phyloP scores from a whole-genome alignment of 2,113 vertebrate species.

The Nansenia antarctica region DNA sequence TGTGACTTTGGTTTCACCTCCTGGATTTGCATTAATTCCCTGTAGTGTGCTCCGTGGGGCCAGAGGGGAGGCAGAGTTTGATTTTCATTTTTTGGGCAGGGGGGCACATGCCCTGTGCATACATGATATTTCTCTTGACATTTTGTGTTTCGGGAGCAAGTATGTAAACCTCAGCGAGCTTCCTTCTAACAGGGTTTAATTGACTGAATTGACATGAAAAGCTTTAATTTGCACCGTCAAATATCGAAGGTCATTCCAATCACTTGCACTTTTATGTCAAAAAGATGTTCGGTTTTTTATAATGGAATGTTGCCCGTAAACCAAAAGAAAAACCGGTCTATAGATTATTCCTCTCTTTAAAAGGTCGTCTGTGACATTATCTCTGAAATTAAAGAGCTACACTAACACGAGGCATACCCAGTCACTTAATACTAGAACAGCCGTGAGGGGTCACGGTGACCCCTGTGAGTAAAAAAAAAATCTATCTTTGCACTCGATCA shows the following conservation, averaged over 20 bases:
- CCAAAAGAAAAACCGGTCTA: conserved; percentile 22
- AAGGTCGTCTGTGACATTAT: conserved; percentile 60
- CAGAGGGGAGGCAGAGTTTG: background rate
- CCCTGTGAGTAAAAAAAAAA: too few relatives aligned
- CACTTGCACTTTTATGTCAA: conserved; percentile 51
- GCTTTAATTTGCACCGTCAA: background rate
- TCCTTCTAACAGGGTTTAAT: too few relatives aligned
- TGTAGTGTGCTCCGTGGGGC: background rate
- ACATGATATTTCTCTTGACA: background rate
- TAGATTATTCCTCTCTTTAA: conserved; percentile 54
- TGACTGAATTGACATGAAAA: too few relatives aligned
- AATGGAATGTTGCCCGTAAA: conserved; percentile 63
- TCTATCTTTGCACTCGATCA: too few relatives aligned
- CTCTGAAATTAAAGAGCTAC: conserved; percentile 42
- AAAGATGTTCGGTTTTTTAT: conserved; percentile 52
- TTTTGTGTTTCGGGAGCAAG: too few relatives aligned
- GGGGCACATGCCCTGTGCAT: background rate
- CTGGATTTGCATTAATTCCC: background rate
- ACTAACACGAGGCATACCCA: conserved; percentile 22
- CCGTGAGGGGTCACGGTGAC: too few relatives aligned
- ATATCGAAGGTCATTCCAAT: conserved; percentile 17
- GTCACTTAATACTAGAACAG: conserved; percentile 1
- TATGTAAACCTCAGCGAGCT: too few relatives aligned
- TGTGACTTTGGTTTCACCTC: background rate
- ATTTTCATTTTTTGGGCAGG: background rate